A percentile compares a stretch with the other conserved stretches of the same genome.
phyloP scores from a whole-genome alignment of 2,113 vertebrate genomes.

The Triplophysa rosa region DNA sequence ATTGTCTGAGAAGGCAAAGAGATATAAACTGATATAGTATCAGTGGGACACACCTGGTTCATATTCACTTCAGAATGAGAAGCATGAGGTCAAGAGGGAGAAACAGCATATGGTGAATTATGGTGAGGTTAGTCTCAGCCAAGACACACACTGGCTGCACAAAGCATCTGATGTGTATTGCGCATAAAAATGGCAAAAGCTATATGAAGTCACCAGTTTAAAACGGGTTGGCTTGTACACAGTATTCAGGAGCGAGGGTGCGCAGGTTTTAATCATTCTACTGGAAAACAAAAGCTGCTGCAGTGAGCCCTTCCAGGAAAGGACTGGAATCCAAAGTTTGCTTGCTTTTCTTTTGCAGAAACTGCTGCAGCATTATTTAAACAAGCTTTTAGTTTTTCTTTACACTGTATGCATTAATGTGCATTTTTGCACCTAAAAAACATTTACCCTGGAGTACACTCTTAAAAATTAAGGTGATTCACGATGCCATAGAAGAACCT shows the following conservation, averaged over 20 bases:
- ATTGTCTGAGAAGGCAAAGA: not conserved
- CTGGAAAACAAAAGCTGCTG: not conserved
- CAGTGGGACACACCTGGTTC: slow-evolving; percentile 4
- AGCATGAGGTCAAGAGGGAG: not conserved
- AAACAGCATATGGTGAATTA: not conserved
- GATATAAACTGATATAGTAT: slow-evolving; percentile 3
- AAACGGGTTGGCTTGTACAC: not conserved
- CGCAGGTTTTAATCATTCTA: not conserved
- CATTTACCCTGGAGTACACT: too few relatives aligned
- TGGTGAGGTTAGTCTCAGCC: not conserved
- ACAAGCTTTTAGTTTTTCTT: too few relatives aligned
- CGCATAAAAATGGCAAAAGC: not conserved
- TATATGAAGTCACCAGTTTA: not conserved
- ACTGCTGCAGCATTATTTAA: not conserved
- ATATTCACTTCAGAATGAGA: not conserved
- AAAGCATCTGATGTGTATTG: not conserved
- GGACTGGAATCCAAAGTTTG: not conserved
- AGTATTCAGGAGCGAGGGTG: not conserved
- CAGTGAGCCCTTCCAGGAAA: not conserved
- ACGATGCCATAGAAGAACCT: too few relatives aligned
- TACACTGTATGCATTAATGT: too few relatives aligned
- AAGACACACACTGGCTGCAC: not conserved
- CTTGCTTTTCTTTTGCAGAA: not conserved
- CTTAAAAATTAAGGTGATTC: too few relatives aligned
- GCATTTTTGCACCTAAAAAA: too few relatives aligned